Evolutionary conservation across 2,888 invertebrate species (phyloP), one percentile per base, ranked within the genome.

Genomic region (Himalopsyche japonica): DNA sequence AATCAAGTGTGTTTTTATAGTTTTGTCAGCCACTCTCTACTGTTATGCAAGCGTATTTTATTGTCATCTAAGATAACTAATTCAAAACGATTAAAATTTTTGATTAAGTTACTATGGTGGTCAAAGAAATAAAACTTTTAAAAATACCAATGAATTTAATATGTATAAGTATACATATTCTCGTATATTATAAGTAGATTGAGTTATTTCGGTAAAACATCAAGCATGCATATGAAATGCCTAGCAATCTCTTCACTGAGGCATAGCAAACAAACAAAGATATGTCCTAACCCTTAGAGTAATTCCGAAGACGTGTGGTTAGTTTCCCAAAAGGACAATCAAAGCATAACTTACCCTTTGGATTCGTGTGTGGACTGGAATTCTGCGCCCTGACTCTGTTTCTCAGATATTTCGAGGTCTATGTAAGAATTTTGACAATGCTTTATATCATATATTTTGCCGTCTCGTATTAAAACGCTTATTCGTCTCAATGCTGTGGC

Each of bases 311-410:
- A 86, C 84, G 77, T 85, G 86, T 80, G 85, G 86, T 85, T 84
- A 83, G 64, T 82, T 83, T 80, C 32, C 78, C 76, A 82, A 80
- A 76, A 85, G 85, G 86, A 85, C 85, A 86, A 84, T 83, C 84
- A 86, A 86, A 86, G 86, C 86, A 86, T 86, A 86, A 86, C 86
- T 86, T 78, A 82, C 82, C 85, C 85, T 86, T 84, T 82, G 48
- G 83, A 85, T 76, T 81, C 81, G 80, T 82, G 76, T 79, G 82
- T 82, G 82, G 79, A 34, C 84, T 43, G 81, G 57, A 57, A 57
- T 70, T 48, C 64, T 20, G 76, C 76, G 48, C 32, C 84, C 82
- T 78, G 57, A 7, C 82, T 81, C 79, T 64, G 78, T 84, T 70
- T 80, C 80, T 79, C 78, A 81, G 85, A 79, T 83, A 84, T 82